Conservation (phyloP, 2,888 invertebrate species). For the Beris morrisii region DNA sequence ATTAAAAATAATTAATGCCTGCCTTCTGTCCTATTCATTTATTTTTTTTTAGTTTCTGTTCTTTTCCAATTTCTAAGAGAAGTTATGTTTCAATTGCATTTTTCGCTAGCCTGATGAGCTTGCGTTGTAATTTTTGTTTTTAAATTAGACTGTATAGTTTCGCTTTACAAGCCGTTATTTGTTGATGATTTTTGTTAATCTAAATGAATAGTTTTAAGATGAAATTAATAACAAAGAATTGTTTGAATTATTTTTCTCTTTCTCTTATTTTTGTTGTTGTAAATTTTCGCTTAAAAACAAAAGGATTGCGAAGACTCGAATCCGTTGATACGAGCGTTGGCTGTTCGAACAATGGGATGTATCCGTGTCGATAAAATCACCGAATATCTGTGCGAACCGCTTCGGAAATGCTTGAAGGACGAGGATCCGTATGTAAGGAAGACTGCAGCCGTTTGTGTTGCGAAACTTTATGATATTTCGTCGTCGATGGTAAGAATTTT, state of each 20-base stretch:
- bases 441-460: slow-evolving; percentile 99
- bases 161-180: slow-evolving; percentile 20
- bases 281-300: background rate
- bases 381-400: slow-evolving; percentile 97
- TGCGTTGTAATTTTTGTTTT: slow-evolving; percentile 4
- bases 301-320: slow-evolving; percentile 99
- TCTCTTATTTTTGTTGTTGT: slow-evolving; percentile 31
- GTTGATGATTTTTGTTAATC: slow-evolving; percentile 9
- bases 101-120: slow-evolving; percentile 16
- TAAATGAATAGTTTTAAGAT: background rate
- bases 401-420: slow-evolving; percentile 91
- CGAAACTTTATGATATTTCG: slow-evolving; percentile 96
- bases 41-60: no score
- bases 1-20: no score
- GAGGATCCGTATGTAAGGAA: slow-evolving; percentile 98
- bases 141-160: slow-evolving; percentile 11
- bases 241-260: slow-evolving; percentile 41
- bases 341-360: slow-evolving; percentile 99
- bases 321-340: slow-evolving; percentile 95
- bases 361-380: slow-evolving; percentile 99
- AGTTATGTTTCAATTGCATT: slow-evolving; percentile 3
- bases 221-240: slow-evolving; percentile 1
- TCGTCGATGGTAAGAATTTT: slow-evolving; percentile 64
- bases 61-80: no score
- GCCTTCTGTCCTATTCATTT: no score